Percentiles rank a stretch among this genome's conserved stretches.
These are phyloP conservation scores for Osmerus eperlanus DNA, from an alignment of 2,113 vertebrate genomes.

Conservation along the genomic window DNA sequence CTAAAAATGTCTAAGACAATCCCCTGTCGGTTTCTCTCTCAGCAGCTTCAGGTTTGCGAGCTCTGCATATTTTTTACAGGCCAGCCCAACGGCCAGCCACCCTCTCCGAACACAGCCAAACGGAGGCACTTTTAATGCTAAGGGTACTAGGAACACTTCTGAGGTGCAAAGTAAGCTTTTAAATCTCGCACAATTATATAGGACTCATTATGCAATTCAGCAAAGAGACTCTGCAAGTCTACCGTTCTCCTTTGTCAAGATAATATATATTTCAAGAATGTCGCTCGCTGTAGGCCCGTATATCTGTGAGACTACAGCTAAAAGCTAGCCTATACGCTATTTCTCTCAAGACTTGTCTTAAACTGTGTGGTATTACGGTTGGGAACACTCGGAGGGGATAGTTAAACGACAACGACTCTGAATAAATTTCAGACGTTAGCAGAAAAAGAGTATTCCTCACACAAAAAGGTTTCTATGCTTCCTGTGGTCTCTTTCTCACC, in stretches of 20 bases:
- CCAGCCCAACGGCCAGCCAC: not conserved
- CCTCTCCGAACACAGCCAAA: not conserved
- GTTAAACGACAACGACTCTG: slow-evolving; percentile 32
- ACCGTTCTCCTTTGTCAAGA: slow-evolving; percentile 42
- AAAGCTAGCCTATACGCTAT: slow-evolving; percentile 41
- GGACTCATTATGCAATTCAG: slow-evolving; percentile 70
- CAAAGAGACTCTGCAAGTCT: slow-evolving; percentile 49
- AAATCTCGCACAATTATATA: slow-evolving; percentile 65
- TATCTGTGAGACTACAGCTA: slow-evolving; percentile 28
- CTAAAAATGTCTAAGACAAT: too few species aligned
- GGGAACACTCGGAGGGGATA: slow-evolving; percentile 22
- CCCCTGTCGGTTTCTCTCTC: not conserved
- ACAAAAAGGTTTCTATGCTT: not conserved
- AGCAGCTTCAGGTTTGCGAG: not conserved
- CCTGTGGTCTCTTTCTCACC: slow-evolving; percentile 10
- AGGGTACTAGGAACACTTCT: not conserved
- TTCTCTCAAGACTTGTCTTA: slow-evolving; percentile 40
- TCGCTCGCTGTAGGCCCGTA: too few species aligned
- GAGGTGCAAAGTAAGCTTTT: slow-evolving; percentile 37
- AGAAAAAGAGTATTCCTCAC: not conserved
- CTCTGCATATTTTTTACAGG: not conserved
- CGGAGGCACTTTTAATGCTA: not conserved
- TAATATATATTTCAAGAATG: slow-evolving; percentile 26
- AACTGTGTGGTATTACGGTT: slow-evolving; percentile 7
- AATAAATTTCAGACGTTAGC: not conserved